Conservation (phyloP, 2,888 invertebrate species). For the Folsomia candida region DNA sequence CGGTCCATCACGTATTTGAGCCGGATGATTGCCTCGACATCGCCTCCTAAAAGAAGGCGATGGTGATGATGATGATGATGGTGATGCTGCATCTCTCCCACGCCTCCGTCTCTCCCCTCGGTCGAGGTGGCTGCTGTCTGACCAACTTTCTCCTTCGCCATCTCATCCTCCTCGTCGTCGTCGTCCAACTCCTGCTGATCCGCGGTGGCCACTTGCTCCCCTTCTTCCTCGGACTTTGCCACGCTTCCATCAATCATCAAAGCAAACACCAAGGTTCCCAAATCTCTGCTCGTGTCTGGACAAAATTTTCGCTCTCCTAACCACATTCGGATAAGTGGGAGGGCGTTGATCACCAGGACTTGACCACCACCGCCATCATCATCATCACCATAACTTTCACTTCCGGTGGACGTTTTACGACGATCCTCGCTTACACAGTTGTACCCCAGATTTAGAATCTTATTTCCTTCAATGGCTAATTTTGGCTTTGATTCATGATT, state of each 20-base stretch:
- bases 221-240: background rate
- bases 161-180: no score
- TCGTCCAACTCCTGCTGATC: no score
- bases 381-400: no score
- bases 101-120: no score
- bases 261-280: slow-evolving; percentile 2
- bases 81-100: no score
- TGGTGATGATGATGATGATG: background rate
- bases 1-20: background rate
- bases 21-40: background rate
- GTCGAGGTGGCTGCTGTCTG: no score
- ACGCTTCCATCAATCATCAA: slow-evolving; percentile 3
- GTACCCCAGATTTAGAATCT: background rate
- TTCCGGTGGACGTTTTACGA: background rate
- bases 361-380: background rate
- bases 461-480: background rate
- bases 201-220: background rate
- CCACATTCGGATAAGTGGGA: background rate
- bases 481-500: no score
- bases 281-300: background rate
- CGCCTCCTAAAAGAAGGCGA: background rate
- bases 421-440: background rate
- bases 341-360: background rate
- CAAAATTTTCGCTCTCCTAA: background rate
- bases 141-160: no score